Conservation (phyloP, 2,113 vertebrate species). For the Onychorhynchus coronatus region DNA sequence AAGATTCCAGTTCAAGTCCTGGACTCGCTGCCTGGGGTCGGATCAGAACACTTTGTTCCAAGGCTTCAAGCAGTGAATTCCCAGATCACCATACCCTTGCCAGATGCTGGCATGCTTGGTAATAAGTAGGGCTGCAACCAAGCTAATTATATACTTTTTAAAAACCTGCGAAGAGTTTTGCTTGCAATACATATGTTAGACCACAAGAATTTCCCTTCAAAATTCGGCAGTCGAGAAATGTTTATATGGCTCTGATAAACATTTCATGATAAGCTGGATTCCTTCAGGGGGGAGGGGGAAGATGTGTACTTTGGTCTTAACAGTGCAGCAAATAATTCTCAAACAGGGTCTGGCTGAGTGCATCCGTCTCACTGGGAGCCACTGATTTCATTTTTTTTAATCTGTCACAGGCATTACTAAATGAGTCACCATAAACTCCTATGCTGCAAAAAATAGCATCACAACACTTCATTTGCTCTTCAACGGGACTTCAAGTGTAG, state of each 20-base stretch:
- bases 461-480: conserved; percentile 42
- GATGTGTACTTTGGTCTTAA: conserved; percentile 59
- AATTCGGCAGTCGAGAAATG: conserved; percentile 66
- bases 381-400: conserved; percentile 45
- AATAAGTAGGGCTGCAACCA: conserved; percentile 47
- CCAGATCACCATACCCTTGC: conserved; percentile 63
- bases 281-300: conserved; percentile 28
- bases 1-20: conserved; percentile 76
- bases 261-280: conserved; percentile 68
- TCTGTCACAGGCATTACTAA: conserved; percentile 44
- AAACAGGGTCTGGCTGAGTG: conserved; percentile 46
- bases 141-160: not conserved
- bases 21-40: conserved; percentile 61
- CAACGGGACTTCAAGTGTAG: conserved; percentile 36
- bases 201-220: conserved; percentile 58
- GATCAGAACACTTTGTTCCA: conserved; percentile 78
- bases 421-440: conserved; percentile 41
- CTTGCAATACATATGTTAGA: conserved; percentile 41
- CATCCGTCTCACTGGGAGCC: not conserved
- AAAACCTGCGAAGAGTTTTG: conserved; percentile 26
- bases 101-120: conserved; percentile 75
- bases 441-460: conserved; percentile 33
- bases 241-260: conserved; percentile 76
- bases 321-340: conserved; percentile 47
- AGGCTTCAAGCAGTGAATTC: conserved; percentile 70